Evolutionary conservation across 1,140 invertebrate genomes (phyloP), one percentile per base, ranked within the genome.

Genomic region (Stenopsyche tienmushanensis): DNA sequence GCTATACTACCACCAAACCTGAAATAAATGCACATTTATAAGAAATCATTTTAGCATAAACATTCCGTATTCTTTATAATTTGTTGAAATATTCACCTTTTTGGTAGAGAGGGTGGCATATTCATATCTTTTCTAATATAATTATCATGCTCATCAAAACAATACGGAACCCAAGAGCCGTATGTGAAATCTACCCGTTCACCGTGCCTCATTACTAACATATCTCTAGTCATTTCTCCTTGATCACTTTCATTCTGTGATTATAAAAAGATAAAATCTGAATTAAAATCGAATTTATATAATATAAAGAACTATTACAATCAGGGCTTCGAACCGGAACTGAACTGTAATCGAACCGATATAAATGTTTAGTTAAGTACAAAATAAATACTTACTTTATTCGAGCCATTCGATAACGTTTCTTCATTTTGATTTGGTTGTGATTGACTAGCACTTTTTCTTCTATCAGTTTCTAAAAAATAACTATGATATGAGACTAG

Each of bases 151-250:
- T 88, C 81, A 80, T 95, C 90, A 75, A 95, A 96, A 73, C 92
- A 94, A 74, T 86, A 90, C 0, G 88, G 88, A 55, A 93, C 89
- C 94, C 94, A 97, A 9, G 84, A 81, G 17, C 93, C 92, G 74
- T 96, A 95, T 0, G 92, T 93, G 72, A 96, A 94, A 78, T 97
- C 94, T 1, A 96, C 87, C 26, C 94, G 80, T 78, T 97, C 94
- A 9, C 91, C 92, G 77, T 95, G 93, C 1, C 94, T 82, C 79
- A 93, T 88, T 20, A 94, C 85, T 73, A 90, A 90, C 17, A 93
- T 78, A 71, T 86, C 83, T 26, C 88, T 64, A 1, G 41, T 44
- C 1, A 25, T 21, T 17, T 15, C 29, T 42, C 29, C 17, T 34
- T 34, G 29, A 34, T 13, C 5, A 34, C 13, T 34, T 34, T 34